phyloP scores from a whole-genome alignment of 2,888 invertebrate genomes.

The Ectemnius continuus region DNA sequence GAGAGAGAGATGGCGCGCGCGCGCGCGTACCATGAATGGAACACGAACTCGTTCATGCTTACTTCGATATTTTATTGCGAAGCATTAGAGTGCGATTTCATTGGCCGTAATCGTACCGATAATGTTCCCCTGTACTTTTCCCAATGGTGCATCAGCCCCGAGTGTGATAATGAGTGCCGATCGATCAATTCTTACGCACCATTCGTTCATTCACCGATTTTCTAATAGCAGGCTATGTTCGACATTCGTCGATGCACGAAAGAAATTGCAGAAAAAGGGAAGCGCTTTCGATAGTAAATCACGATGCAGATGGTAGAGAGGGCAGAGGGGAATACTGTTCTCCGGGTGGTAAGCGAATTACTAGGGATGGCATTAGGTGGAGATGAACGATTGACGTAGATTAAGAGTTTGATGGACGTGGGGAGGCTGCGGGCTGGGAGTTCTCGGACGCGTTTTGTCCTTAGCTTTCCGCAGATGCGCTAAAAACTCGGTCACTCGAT shows the following conservation, averaged over 20 bases:
- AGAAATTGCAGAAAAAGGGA: no score
- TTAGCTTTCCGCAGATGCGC: neutral
- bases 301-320: no score
- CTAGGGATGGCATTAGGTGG: neutral
- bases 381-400: slow-evolving; percentile 3
- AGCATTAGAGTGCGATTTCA: neutral
- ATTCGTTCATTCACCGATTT: no score
- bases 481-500: neutral
- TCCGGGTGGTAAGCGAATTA: neutral
- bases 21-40: no score
- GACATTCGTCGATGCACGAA: no score
- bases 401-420: slow-evolving; percentile 10
- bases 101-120: slow-evolving; percentile 4
- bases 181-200: no score
- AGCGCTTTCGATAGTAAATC: no score
- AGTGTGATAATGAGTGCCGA: slow-evolving; percentile 6
- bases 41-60: neutral
- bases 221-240: no score
- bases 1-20: no score
- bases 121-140: neutral
- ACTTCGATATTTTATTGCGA: neutral
- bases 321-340: neutral
- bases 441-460: neutral
- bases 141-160: neutral
- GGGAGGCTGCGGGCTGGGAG: neutral